A percentile compares a stretch with the other conserved stretches of the same genome.
Evolutionary conservation across 2,797 vertebrate genomes (phyloP).

Genomic region (Lophura swinhoii): DNA sequence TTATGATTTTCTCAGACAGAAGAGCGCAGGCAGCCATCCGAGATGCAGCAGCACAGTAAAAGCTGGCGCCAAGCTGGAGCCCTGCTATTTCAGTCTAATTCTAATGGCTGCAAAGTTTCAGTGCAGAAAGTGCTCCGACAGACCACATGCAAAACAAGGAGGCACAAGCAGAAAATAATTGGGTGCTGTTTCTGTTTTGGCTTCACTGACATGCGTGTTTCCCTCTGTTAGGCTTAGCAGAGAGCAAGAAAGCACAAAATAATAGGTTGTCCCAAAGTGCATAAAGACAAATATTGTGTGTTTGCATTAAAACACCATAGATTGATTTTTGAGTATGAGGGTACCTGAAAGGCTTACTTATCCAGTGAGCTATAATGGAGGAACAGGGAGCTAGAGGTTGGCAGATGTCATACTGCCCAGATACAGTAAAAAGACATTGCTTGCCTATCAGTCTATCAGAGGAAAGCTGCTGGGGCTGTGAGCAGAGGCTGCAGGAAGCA

Average conservation of each 20-base stretch:
- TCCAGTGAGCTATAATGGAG: not conserved
- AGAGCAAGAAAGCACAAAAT: not conserved
- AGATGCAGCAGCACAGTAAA: not conserved
- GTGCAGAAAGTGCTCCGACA: not conserved
- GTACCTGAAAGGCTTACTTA: not conserved
- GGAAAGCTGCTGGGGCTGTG: not conserved
- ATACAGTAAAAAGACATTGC: fast-evolving
- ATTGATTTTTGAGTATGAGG: not conserved
- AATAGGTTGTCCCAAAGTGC: not conserved
- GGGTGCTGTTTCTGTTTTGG: not conserved
- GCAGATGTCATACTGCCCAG: not conserved
- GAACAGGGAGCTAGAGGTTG: not conserved
- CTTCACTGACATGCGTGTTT: not conserved
- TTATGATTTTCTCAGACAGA: not conserved
- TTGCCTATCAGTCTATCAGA: not conserved
- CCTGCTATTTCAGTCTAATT: not conserved
- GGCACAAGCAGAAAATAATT: not conserved
- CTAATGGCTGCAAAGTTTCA: not conserved
- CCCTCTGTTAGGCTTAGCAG: fast-evolving
- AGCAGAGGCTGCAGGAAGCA: not conserved
- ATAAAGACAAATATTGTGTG: not conserved
- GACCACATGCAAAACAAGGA: not conserved
- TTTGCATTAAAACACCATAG: fast-evolving
- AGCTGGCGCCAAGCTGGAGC: not conserved
- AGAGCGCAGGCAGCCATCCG: not conserved